Evolutionary conservation across 2,888 invertebrate genomes (phyloP).

Genomic region (Rapana venosa): DNA sequence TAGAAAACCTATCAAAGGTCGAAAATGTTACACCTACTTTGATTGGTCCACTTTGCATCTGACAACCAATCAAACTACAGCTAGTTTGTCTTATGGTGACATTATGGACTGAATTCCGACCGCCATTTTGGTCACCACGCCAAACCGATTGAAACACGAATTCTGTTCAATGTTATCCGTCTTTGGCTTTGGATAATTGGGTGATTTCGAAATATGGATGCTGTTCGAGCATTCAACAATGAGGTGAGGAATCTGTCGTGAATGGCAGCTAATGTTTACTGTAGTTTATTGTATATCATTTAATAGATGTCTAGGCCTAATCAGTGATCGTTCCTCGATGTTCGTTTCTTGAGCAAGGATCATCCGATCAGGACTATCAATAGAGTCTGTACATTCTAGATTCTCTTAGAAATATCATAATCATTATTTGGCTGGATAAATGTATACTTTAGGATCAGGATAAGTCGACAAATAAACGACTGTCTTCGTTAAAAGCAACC

Average conservation of each 20-base stretch:
- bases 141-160: constrained; percentile 27
- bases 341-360: not conserved
- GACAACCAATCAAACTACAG: not conserved
- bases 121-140: constrained; percentile 49
- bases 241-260: constrained; percentile 83
- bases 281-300: not conserved
- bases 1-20: not conserved
- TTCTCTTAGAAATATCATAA: too few relatives aligned
- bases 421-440: too few relatives aligned
- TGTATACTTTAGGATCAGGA: too few relatives aligned
- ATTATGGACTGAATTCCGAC: constrained; percentile 43
- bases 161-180: not conserved
- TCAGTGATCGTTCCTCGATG: not conserved
- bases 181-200: not conserved
- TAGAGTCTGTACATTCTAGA: too few relatives aligned
- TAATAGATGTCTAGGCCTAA: not conserved
- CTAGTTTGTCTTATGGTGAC: not conserved
- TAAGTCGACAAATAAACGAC: too few relatives aligned
- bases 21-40: not conserved
- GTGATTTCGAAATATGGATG: constrained; percentile 82
- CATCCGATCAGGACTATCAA: too few relatives aligned
- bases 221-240: constrained; percentile 91
- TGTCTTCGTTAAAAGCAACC: too few relatives aligned
- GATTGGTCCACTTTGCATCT: not conserved
- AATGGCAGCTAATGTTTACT: not conserved